Base-by-base conservation (phyloP, 35 echinoderm and acorn worm species). In the Heliocidaris tuberculata region DNA sequence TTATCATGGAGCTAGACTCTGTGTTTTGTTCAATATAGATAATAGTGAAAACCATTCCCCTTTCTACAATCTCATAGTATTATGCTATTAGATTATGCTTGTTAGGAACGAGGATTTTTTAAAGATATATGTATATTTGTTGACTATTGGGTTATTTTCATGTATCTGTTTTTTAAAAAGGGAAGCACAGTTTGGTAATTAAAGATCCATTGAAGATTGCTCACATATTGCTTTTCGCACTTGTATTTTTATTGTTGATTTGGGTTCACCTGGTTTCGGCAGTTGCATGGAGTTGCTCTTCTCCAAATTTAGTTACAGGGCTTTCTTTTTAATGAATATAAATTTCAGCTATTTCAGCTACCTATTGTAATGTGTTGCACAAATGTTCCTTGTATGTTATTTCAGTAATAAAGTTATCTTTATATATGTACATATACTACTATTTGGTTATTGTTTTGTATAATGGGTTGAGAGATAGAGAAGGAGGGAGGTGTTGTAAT, bases 301-400 rank as follows among this genome's bases (percentile, higher is more conserved):
- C 59, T 60, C 59, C 59, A 60, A 60, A 2, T 60, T 10, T 15
- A 15, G 59, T 60, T 60, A 7, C 59, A 9, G 59, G 19, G 59
- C 12, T 12, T 12, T 60, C 19, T 60, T 15, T 60, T 60, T 60
- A 60, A 60, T 78, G 65, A 78, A 78, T 27, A 78, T 7, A 78
- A 27, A 4, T 78, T 78, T 24, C 2, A 3, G 52, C 9, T 56
- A 78, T 19, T 78, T 24, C 17, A 27, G 50, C 6, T 52, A 70
- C 60, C 27, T 70, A 27, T 70, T 70, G 19, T 24, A 70, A 78
- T 78, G 65, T 78, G 21, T 78, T 78, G 65, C 65, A 78, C 65
- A 78, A 78, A 78, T 78, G 65, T 78, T 78, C 27, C 65, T 17
- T 78, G 65, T 78, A 78, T 78, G 65, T 78, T n/a, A 78, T 78